Evolutionary conservation across 2,888 invertebrate genomes (phyloP).

Genomic region (Vesta saturnalis): DNA sequence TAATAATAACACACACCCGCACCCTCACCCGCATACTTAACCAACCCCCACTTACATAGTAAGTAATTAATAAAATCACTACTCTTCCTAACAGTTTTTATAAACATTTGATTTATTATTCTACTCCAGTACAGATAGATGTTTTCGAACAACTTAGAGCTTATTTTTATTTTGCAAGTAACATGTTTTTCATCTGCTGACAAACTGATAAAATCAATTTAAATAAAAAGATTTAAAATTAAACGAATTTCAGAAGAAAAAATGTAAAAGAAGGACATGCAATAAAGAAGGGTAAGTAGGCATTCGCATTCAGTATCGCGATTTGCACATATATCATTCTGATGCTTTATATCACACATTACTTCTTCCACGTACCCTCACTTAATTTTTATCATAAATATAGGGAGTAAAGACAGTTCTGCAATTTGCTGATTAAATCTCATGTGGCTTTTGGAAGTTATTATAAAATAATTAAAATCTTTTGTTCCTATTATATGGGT

Average conservation of each 20-base stretch:
- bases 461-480: slow-evolving; percentile 1
- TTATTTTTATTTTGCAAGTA: no score
- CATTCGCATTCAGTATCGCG: slow-evolving; percentile 41
- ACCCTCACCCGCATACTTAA: no score
- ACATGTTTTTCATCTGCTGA: no score
- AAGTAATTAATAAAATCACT: no score
- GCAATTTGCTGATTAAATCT: slow-evolving; percentile 27
- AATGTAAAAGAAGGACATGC: slow-evolving; percentile 25
- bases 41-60: no score
- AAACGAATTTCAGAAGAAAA: slow-evolving; percentile 2
- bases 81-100: no score
- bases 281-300: slow-evolving; percentile 35
- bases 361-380: slow-evolving; percentile 25
- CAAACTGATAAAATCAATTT: no score
- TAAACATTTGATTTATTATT: no score
- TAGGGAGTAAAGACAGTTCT: slow-evolving; percentile 22
- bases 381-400: slow-evolving; percentile 37
- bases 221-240: neutral
- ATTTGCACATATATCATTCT: slow-evolving; percentile 41
- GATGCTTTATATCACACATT: slow-evolving; percentile 38
- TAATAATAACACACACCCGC: no score
- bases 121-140: no score
- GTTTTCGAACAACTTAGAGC: neutral
- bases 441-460: slow-evolving; percentile 16
- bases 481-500: neutral